A percentile compares a stretch with the other conserved stretches of the same genome.
phyloP scores from a whole-genome alignment of 1,140 invertebrate genomes.

The Augochlora pura region DNA sequence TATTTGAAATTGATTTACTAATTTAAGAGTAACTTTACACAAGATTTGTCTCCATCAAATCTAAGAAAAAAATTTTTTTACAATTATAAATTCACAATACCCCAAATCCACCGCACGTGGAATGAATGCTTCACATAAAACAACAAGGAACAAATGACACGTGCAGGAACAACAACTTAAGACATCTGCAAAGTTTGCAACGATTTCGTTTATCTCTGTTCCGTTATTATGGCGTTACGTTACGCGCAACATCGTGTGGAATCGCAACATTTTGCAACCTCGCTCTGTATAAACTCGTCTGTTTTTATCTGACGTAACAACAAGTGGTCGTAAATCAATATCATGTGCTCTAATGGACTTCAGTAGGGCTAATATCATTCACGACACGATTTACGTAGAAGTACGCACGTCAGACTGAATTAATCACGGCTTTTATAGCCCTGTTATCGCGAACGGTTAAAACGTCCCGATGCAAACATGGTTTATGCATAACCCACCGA shows the following conservation, averaged over 20 bases:
- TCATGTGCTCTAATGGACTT: not conserved
- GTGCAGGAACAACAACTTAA: no score
- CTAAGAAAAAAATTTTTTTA: no score
- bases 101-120: no score
- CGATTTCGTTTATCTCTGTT: no score
- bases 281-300: not conserved
- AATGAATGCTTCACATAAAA: no score
- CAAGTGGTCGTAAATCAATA: conserved; percentile 6
- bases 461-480: not conserved
- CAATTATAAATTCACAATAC: no score
- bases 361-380: not conserved
- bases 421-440: not conserved
- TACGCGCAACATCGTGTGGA: not conserved
- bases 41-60: no score
- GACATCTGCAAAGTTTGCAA: no score
- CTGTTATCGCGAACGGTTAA: not conserved
- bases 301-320: not conserved
- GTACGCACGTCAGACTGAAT: not conserved
- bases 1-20: conserved; percentile 21
- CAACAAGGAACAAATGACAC: no score
- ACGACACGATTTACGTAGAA: not conserved
- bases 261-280: not conserved
- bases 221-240: no score
- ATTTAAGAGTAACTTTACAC: not conserved
- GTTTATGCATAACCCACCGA: not conserved